Percentiles rank a stretch among this genome's conserved stretches.
Conservation (phyloP, 2,888 invertebrate species). For the Nymphalis polychloros region DNA sequence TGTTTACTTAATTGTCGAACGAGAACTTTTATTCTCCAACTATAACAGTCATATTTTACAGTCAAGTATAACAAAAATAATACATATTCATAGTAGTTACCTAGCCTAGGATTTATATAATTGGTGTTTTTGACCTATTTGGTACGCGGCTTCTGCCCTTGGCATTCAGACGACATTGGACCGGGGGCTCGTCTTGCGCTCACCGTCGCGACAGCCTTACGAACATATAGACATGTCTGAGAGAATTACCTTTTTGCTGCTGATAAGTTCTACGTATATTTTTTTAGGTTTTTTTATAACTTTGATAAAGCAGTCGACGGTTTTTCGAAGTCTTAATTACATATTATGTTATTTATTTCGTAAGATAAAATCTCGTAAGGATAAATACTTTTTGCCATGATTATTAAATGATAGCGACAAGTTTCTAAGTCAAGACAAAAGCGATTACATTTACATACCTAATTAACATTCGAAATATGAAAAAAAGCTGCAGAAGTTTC, state of each 20-base stretch:
- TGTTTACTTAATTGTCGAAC: no score
- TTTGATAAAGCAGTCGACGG: not conserved
- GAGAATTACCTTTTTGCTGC: not conserved
- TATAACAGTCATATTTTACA: no score
- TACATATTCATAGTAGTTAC: not conserved
- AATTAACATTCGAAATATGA: no score
- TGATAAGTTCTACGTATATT: not conserved
- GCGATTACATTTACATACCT: no score
- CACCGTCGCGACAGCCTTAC: conserved; percentile 8
- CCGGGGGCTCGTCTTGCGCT: conserved; percentile 43
- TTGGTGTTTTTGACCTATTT: conserved; percentile 39
- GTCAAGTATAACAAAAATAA: not conserved
- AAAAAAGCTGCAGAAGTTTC: no score
- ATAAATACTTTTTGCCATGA: not conserved
- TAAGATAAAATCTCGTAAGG: not conserved
- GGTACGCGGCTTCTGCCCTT: conserved; percentile 39
- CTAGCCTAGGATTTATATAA: conserved; percentile 30
- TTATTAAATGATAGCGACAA: not conserved
- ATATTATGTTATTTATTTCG: not conserved
- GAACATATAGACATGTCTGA: conserved; percentile 1
- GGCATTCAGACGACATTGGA: conserved; percentile 40
- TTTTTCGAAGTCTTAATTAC: conserved; percentile 5
- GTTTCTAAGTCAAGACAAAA: not conserved
- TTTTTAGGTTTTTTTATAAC: not conserved
- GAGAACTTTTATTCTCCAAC: no score